These are phyloP conservation scores for Cheirogaleus major DNA, from an alignment of 2,797 vertebrate species.

Conservation along the genomic window DNA sequence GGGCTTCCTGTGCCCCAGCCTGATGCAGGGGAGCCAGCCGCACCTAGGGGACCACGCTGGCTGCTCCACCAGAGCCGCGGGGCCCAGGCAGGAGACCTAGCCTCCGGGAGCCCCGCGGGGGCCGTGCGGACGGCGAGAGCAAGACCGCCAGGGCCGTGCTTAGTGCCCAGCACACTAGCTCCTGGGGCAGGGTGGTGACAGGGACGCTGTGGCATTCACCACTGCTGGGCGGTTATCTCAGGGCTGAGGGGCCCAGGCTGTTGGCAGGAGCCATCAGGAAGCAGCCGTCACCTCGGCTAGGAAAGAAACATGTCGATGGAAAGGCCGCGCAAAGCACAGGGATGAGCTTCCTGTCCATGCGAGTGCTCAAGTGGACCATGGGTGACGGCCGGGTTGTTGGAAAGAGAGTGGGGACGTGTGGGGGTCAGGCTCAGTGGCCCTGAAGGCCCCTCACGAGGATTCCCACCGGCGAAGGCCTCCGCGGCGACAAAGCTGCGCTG, in stretches of 20 bases:
- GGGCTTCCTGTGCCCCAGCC: too few species aligned
- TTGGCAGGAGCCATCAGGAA: not conserved
- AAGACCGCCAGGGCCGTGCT: not conserved
- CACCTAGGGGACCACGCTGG: not conserved
- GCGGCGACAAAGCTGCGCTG: not conserved
- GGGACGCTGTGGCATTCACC: accelerated
- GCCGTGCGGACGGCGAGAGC: accelerated
- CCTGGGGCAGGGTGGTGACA: not conserved
- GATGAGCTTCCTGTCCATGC: not conserved
- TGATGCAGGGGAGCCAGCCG: not conserved
- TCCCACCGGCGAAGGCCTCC: not conserved
- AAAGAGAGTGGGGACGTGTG: not conserved
- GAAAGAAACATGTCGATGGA: not conserved
- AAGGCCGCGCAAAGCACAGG: not conserved
- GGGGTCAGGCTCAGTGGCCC: not conserved
- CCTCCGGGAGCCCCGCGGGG: not conserved
- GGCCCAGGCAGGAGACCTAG: not conserved
- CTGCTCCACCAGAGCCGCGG: not conserved
- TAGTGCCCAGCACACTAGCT: accelerated
- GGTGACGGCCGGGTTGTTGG: not conserved
- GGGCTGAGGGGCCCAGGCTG: not conserved
- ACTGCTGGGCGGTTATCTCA: too few species aligned
- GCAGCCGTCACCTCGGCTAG: not conserved
- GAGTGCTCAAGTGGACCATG: not conserved
- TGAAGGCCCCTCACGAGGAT: not conserved